A percentile compares a stretch with the other conserved stretches of the same genome.
Conservation (phyloP, 23 tunicate genomes). For the Halocynthia aurantium region DNA sequence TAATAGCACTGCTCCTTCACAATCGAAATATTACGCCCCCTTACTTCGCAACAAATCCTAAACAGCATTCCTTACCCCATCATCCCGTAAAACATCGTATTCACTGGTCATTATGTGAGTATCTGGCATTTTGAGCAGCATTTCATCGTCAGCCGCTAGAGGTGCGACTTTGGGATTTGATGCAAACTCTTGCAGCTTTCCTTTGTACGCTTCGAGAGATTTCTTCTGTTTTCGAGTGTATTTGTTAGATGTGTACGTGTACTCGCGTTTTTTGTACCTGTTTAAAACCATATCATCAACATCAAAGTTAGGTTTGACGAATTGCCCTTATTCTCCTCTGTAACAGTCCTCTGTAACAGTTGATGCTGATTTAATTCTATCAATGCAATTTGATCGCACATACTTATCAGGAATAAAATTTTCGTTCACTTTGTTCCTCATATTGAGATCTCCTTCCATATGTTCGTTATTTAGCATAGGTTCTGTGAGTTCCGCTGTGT, state of each 20-base stretch:
- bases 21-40: too few species aligned
- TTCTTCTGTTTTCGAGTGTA: neutral
- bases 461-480: slow-evolving; percentile 15
- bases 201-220: slow-evolving; percentile 1
- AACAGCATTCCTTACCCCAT: slow-evolving; percentile 48
- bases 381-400: neutral
- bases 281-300: slow-evolving; percentile 3
- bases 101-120: slow-evolving; percentile 58
- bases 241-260: neutral
- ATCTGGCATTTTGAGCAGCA: slow-evolving; percentile 16
- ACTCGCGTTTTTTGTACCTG: slow-evolving; percentile 5
- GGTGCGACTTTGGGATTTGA: slow-evolving; percentile 50
- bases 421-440: neutral
- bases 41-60: too few species aligned
- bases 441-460: neutral
- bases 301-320: neutral
- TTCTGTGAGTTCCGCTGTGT: neutral
- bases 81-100: slow-evolving; percentile 70
- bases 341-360: neutral
- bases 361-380: neutral
- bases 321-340: neutral
- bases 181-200: slow-evolving; percentile 4
- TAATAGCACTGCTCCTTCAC: too few species aligned
- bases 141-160: slow-evolving; percentile 40
- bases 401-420: slow-evolving; percentile 7